Base-by-base conservation (phyloP, 2,113 vertebrate species). In the Tenrec ecaudatus region DNA sequence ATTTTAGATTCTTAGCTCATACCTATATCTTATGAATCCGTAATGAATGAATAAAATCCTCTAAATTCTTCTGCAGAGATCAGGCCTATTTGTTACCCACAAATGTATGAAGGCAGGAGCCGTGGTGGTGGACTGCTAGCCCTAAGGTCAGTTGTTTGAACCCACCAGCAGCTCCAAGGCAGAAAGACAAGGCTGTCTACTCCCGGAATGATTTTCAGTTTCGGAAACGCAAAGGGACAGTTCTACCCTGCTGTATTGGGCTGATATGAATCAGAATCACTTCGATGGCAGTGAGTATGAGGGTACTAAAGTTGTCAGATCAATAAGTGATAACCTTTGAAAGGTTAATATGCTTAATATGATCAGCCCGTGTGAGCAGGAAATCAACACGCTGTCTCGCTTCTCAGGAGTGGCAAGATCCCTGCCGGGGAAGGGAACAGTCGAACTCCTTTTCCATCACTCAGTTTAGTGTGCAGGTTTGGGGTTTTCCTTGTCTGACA, bases 1-100 rank as follows among this genome's bases (percentile, higher is more conserved):
- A 82, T 64, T 79, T 76, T 88, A 80, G 64, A 68, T 81, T n/a
- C 58, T 89, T 95, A 23, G 85, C 80, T 58, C 31, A 58, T 6
- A 69, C 40, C 82, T 75, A 40, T 68, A 53, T 62, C n/a, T 77
- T 86, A 62, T n/a, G 73, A 89, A 81, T 78, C 19, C 25, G 25
- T 33, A 69, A 64, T 53, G 15, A 69, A 64, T 53, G 15, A 33
- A 83, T 78, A 5, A 84, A 91, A 68, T 53, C 64, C 64, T 27
- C 3, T 79, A 73, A 88, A 83, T 66, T 29, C 22, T 62, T 62
- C 60, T 62, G 60, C 60, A 62, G 60, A 62, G 19, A 62, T 22
- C 4, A 62, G 60, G 60, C 9, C 47, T 14, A 53, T 10, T 40
- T 40, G 40, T 40, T 53, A 14, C 47, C 6, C 47, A 53, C 25